These are phyloP conservation scores for Nemopilema nomurai DNA, from an alignment of 30 jellyfish, hydroid and myxozoan genomes.

Conservation along the genomic window DNA sequence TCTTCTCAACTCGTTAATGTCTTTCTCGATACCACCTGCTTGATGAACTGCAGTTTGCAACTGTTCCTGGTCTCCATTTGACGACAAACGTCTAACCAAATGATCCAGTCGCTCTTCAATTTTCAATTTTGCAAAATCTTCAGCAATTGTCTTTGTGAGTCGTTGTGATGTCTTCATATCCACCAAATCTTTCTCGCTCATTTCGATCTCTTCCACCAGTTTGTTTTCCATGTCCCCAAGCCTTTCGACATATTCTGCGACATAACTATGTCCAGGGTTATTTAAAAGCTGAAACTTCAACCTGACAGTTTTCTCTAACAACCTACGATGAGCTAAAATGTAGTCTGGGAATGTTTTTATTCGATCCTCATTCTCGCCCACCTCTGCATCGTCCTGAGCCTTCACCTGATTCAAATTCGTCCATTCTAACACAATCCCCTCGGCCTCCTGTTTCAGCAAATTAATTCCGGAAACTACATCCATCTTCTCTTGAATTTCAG, in stretches of 20 bases:
- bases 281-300: slow-evolving; percentile 3
- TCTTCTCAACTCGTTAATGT: not conserved
- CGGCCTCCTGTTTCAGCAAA: slow-evolving; percentile 16
- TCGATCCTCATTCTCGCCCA: slow-evolving; percentile 12
- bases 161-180: not conserved
- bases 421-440: slow-evolving; percentile 17
- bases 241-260: not conserved
- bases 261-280: not conserved
- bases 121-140: not conserved
- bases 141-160: not conserved
- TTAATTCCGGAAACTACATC: slow-evolving; percentile 1
- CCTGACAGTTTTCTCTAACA: slow-evolving; percentile 15
- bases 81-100: not conserved
- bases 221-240: slow-evolving; percentile 17
- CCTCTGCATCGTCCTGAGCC: slow-evolving; percentile 18
- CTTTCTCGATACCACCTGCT: not conserved
- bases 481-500: not conserved
- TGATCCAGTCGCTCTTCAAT: not conserved
- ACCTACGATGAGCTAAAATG: not conserved
- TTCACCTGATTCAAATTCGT: slow-evolving; percentile 40
- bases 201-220: not conserved
- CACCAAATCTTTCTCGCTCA: not conserved
- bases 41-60: not conserved
- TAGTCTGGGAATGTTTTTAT: not conserved
- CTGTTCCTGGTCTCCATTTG: not conserved